These are phyloP conservation scores for Steinernema carpocapsae DNA, from an alignment of 2,888 invertebrate genomes.

Conservation along the genomic window DNA sequence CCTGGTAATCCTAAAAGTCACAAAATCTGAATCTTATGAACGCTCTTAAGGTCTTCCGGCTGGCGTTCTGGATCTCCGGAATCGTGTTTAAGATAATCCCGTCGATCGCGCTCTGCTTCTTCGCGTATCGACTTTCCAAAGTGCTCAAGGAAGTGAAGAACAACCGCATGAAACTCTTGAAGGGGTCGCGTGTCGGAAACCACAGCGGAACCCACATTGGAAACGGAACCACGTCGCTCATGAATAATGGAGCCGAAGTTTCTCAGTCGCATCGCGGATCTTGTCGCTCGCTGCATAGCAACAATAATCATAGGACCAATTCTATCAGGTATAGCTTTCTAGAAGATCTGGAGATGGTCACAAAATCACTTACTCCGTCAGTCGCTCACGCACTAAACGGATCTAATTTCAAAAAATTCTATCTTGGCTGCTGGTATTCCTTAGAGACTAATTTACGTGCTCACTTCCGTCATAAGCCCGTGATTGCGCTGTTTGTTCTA, in stretches of 20 bases:
- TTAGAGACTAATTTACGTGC: no score
- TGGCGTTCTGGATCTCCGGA: slow-evolving; percentile 68
- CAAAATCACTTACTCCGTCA: no score
- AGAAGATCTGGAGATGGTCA: no score
- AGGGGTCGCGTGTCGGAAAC: slow-evolving; percentile 40
- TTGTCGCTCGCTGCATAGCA: slow-evolving; percentile 15
- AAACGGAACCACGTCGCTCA: neutral
- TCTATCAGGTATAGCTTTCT: slow-evolving; percentile 28
- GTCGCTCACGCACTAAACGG: no score
- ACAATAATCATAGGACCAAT: slow-evolving; percentile 16
- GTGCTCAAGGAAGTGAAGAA: slow-evolving; percentile 70
- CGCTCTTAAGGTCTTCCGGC: slow-evolving; percentile 51
- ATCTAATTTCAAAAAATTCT: no score
- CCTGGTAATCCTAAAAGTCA: no score
- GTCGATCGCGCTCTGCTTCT: slow-evolving; percentile 70
- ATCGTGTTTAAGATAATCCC: slow-evolving; percentile 69
- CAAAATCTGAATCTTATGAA: no score
- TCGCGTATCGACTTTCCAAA: slow-evolving; percentile 71
- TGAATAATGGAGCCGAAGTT: neutral
- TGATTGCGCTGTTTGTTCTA: no score
- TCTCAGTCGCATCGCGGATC: slow-evolving; percentile 14
- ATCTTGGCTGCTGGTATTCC: no score
- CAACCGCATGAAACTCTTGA: slow-evolving; percentile 58
- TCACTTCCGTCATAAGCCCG: no score
- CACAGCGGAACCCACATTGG: neutral